Evolutionary conservation across 2,113 vertebrate genomes (phyloP), one percentile per base, ranked within the genome.

Genomic region (Myocastor coypus): DNA sequence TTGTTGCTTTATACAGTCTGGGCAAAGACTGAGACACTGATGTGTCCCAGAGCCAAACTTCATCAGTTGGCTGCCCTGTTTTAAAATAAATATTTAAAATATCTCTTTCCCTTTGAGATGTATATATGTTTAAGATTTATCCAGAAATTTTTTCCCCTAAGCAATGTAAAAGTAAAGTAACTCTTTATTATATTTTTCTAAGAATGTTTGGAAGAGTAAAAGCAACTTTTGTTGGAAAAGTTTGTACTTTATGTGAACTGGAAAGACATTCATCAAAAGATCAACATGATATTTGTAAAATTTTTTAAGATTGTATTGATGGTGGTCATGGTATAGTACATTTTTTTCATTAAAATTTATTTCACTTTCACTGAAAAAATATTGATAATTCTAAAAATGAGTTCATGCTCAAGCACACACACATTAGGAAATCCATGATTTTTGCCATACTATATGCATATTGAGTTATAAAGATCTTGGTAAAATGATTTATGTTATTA

Each of bases 1-100:
- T 73, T 46, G n/a, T 75, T 77, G 30, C 69, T 88, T 1, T 42
- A 3, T 77, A 12, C 3, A 55, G 22, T 82, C 52, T 81, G 80
- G 80, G 80, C 12, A 78, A 92, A 91, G 12, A 46, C 20, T 87
- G 28, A 52, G 73, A 84, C 28, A 85, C 55, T 13, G 40, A 28
- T 77, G 19, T 80, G 34, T 75, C 83, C 71, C 66, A 37, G 75
- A 69, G 52, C 13, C 66, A 73, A 8, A 77, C 90, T 66, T 94
- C 52, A 57, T 64, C 69, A 63, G 40, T 77, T 83, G 83, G 78
- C 59, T 86, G 61, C 24, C 26, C n/a, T 87, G 22, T 83, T 92
- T 95, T 64, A 28, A 83, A 97, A 75, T 83, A 83, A 78, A 78
- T 46, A 80, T 83, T 89, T 71, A 37, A 96, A 86, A 46, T 55